Percentiles rank a stretch among this genome's conserved stretches.
Evolutionary conservation across 2,113 vertebrate species (phyloP).

Genomic region (Eurypyga helias): DNA sequence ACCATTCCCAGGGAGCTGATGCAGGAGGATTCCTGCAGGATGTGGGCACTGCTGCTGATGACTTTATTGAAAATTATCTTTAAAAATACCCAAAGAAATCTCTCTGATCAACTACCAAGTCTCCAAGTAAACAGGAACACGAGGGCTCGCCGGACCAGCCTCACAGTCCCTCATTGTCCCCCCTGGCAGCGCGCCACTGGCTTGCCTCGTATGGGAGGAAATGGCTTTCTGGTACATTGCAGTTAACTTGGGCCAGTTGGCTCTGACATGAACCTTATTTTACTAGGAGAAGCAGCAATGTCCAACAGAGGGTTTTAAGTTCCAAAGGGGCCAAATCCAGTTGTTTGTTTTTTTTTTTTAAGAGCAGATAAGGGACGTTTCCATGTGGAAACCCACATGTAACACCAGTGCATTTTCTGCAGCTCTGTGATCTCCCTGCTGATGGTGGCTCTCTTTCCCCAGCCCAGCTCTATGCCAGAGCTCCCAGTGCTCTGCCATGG

Average conservation of each 20-base stretch:
- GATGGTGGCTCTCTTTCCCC: background rate
- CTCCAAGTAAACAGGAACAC: slow-evolving; percentile 23
- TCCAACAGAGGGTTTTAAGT: background rate
- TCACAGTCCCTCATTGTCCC: background rate
- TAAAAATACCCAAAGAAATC: background rate
- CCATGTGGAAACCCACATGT: rapidly evolving
- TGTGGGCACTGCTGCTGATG: background rate
- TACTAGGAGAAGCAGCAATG: background rate
- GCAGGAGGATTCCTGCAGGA: background rate
- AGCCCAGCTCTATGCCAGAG: background rate
- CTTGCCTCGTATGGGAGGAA: slow-evolving; percentile 10
- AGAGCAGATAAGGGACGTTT: background rate
- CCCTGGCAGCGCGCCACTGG: background rate
- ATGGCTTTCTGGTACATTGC: background rate
- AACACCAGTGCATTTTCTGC: rapidly evolving
- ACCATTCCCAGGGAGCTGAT: rapidly evolving
- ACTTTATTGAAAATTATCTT: background rate
- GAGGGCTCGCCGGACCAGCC: background rate
- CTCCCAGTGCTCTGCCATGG: background rate
- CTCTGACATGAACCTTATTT: background rate
- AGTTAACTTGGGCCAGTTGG: background rate
- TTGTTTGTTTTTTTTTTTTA: too few species aligned
- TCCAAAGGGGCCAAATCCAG: background rate
- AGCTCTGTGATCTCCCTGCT: background rate
- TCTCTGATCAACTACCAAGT: background rate